Percentiles rank a stretch among this genome's conserved stretches.
phyloP scores from a whole-genome alignment of 2,113 vertebrate species.

The Epinephelus cyanopodus region DNA sequence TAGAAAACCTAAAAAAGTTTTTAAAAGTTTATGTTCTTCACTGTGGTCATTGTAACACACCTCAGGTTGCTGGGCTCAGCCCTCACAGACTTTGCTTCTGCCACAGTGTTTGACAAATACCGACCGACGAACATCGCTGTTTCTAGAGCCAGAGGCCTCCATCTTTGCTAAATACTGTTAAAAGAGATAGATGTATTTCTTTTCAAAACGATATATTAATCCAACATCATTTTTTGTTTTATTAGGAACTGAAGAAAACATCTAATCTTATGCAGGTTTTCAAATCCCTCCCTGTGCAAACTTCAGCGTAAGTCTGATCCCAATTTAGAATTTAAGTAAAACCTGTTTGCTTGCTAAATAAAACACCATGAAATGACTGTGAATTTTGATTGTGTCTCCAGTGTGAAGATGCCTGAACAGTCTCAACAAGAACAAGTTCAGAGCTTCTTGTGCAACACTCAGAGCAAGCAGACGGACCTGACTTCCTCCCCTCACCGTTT shows the following conservation, averaged over 20 bases:
- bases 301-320: slow-evolving; percentile 39
- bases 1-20: too few relatives aligned
- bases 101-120: too few relatives aligned
- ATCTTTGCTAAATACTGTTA: not conserved
- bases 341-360: not conserved
- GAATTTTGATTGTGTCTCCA: slow-evolving; percentile 30
- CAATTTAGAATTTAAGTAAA: not conserved
- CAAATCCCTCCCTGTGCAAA: slow-evolving; percentile 16
- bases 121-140: too few relatives aligned
- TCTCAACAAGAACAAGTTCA: slow-evolving; percentile 29
- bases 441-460: slow-evolving; percentile 4
- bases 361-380: not conserved
- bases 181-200: not conserved
- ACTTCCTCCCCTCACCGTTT: not conserved
- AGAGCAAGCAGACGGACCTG: slow-evolving; percentile 18
- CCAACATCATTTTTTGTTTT: slow-evolving; percentile 5
- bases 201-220: not conserved
- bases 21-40: too few relatives aligned
- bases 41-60: too few relatives aligned
- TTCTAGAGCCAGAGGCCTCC: too few relatives aligned
- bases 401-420: slow-evolving; percentile 11
- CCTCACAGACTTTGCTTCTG: too few relatives aligned
- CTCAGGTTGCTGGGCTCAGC: too few relatives aligned
- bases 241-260: slow-evolving; percentile 57
- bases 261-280: slow-evolving; percentile 15